Conservation (phyloP, 2,113 vertebrate species). For the Pterocles orientalis region DNA sequence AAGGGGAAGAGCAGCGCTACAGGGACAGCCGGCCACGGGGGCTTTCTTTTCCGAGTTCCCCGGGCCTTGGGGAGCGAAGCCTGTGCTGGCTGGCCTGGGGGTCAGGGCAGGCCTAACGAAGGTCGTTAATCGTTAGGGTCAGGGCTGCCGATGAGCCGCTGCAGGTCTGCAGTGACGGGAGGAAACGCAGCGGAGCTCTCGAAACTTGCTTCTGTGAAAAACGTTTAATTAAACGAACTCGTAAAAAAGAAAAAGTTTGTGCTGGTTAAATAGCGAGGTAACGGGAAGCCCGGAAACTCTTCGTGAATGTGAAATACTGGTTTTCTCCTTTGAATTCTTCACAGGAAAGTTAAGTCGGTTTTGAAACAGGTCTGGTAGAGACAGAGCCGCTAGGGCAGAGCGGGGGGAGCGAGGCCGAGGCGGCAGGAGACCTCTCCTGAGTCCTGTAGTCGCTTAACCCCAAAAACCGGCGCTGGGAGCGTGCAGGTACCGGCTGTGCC, state of each 20-base stretch:
- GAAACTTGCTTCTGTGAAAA: background rate
- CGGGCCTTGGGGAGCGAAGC: background rate
- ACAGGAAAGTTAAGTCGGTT: background rate
- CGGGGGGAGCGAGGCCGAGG: background rate
- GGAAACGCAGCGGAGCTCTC: background rate
- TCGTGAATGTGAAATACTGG: background rate
- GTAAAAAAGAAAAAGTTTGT: background rate
- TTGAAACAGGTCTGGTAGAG: background rate
- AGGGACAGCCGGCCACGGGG: fast-evolving
- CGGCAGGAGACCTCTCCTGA: background rate
- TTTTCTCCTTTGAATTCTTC: background rate
- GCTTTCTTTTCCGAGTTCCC: background rate
- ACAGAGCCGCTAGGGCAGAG: background rate
- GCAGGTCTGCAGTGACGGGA: fast-evolving
- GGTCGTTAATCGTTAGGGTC: background rate
- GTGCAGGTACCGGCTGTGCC: too few relatives aligned
- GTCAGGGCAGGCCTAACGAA: background rate
- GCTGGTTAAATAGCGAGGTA: background rate
- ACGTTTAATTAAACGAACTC: background rate
- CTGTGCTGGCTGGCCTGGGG: background rate
- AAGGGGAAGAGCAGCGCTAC: background rate
- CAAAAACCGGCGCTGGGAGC: too few relatives aligned
- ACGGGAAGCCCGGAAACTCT: background rate
- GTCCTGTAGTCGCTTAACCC: background rate
- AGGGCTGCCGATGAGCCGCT: background rate